Percentiles rank a stretch among this genome's conserved stretches.
Conservation (phyloP, 2,888 invertebrate species). For the Palloptera scutellata region DNA sequence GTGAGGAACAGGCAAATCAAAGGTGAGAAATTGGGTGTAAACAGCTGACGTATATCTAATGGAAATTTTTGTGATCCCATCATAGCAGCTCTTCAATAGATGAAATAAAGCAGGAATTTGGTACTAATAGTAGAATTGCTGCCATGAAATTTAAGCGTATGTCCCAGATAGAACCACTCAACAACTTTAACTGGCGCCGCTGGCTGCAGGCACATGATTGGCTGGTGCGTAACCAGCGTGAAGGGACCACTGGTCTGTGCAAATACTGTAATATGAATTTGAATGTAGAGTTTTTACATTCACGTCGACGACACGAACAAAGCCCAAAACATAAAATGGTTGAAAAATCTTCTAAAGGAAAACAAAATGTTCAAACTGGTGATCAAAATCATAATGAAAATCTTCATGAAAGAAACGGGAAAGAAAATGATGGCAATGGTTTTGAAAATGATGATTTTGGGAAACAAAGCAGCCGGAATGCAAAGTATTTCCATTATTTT, state of each 20-base stretch:
- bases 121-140: conserved; percentile 44
- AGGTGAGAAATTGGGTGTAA: conserved; percentile 34
- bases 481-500: background rate
- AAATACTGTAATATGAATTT: conserved; percentile 49
- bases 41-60: background rate
- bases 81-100: conserved; percentile 35
- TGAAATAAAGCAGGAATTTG: conserved; percentile 51
- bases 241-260: conserved; percentile 49
- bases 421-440: conserved; percentile 13
- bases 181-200: conserved; percentile 53
- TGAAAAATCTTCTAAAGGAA: background rate
- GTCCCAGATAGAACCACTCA: conserved; percentile 45
- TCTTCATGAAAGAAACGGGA: background rate
- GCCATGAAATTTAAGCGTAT: conserved; percentile 47
- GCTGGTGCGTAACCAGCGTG: conserved; percentile 45
- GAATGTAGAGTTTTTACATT: conserved; percentile 52
- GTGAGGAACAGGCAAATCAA: conserved; percentile 37
- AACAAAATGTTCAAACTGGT: background rate
- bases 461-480: conserved; percentile 3
- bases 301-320: conserved; percentile 51
- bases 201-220: conserved; percentile 49
- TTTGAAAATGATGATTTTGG: conserved; percentile 11
- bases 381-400: conserved; percentile 11
- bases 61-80: conserved; percentile 5
- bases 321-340: conserved; percentile 41